Conservation (phyloP, 2,797 vertebrate species). For the Nyctibius grandis region DNA sequence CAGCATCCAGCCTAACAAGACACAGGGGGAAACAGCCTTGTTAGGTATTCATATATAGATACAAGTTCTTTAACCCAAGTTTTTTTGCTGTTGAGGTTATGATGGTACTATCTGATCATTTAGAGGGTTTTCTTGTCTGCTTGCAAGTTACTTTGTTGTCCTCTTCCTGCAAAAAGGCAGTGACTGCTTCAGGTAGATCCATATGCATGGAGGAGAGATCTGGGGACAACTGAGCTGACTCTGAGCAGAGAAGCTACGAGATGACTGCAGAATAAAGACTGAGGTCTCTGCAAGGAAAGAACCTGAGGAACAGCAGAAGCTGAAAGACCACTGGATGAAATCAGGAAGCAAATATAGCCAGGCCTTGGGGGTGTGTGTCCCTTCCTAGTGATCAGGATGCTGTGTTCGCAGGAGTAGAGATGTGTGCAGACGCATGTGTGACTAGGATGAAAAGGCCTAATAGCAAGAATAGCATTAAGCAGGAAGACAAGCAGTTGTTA, state of each 20-base stretch:
- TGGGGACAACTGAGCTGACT: neutral
- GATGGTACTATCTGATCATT: neutral
- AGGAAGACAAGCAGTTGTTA: neutral
- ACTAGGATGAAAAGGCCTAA: neutral
- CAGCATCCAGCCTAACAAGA: neutral
- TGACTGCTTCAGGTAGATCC: neutral
- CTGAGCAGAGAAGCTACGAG: neutral
- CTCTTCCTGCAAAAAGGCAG: neutral
- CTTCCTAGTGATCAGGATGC: neutral
- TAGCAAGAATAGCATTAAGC: neutral
- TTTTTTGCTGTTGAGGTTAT: neutral
- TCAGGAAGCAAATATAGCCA: neutral
- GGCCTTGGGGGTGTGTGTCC: neutral
- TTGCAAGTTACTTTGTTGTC: neutral
- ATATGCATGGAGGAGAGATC: too few species aligned
- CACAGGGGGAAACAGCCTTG: neutral
- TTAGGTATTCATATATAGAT: neutral
- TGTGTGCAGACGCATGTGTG: rapidly evolving
- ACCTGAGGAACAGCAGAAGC: neutral
- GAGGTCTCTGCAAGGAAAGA: neutral
- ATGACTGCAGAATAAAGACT: neutral
- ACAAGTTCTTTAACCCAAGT: neutral
- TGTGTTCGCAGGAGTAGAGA: neutral
- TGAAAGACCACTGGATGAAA: neutral
- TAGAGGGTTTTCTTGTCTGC: neutral